Evolutionary conservation across 2,888 invertebrate species (phyloP).

Genomic region (Apeira syringaria): DNA sequence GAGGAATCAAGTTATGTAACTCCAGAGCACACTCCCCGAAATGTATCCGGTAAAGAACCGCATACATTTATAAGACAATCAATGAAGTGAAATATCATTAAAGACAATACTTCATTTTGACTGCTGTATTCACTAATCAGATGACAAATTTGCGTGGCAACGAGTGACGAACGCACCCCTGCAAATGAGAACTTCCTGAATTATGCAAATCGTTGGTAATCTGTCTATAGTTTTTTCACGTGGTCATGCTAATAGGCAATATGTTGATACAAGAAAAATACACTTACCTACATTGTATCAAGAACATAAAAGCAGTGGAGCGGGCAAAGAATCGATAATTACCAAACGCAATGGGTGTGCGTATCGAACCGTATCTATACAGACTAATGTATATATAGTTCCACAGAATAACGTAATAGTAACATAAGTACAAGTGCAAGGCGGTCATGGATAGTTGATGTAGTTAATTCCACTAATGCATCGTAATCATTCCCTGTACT

Average conservation of each 20-base stretch:
- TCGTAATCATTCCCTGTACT: constrained; percentile 21
- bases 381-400: neutral
- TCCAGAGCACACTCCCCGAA: too few species aligned
- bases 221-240: neutral
- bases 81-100: too few species aligned
- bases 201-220: neutral
- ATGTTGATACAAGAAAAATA: neutral
- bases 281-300: neutral
- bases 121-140: too few species aligned
- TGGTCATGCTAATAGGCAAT: neutral
- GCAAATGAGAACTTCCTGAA: neutral
- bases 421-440: constrained; percentile 14
- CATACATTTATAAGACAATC: too few species aligned
- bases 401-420: neutral
- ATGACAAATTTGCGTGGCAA: too few species aligned
- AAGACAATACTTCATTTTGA: too few species aligned
- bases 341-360: neutral
- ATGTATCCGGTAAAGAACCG: too few species aligned
- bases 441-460: constrained; percentile 28
- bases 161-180: too few species aligned
- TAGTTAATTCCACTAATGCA: constrained; percentile 30
- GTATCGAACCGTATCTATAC: neutral
- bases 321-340: neutral
- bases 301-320: neutral
- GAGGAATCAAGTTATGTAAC: too few species aligned